These are phyloP conservation scores for Amiota mariae DNA, from an alignment of 2,888 invertebrate genomes.

Conservation along the genomic window DNA sequence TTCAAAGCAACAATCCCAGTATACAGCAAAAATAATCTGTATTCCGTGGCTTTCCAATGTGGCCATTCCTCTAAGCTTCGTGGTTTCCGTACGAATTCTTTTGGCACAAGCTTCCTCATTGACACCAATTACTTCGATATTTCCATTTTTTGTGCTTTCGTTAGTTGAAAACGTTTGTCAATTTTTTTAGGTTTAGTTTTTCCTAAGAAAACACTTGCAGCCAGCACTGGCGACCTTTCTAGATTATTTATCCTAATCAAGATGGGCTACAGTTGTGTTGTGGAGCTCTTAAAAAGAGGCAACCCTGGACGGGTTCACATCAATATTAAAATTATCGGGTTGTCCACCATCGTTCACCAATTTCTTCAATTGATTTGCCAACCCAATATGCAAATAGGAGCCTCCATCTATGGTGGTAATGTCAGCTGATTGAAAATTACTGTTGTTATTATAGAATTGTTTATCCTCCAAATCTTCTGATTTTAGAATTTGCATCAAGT, in stretches of 20 bases:
- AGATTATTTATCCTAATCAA: too few relatives aligned
- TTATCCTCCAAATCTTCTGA: neutral
- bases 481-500: neutral
- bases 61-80: too few relatives aligned
- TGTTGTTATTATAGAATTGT: neutral
- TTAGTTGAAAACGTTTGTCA: neutral
- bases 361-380: neutral
- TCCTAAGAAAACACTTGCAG: too few relatives aligned
- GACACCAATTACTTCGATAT: neutral
- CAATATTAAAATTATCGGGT: too few relatives aligned
- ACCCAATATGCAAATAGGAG: neutral
- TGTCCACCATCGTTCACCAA: neutral
- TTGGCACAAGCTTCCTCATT: too few relatives aligned
- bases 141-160: slow-evolving; percentile 18
- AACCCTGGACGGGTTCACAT: too few relatives aligned
- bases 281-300: too few relatives aligned
- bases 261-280: too few relatives aligned
- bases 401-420: neutral
- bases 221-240: too few relatives aligned
- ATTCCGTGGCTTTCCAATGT: too few relatives aligned
- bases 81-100: too few relatives aligned
- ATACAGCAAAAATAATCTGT: neutral
- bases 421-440: neutral
- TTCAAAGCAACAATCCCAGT: neutral
- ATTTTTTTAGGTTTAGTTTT: slow-evolving; percentile 2